phyloP scores from a whole-genome alignment of 2,797 vertebrate species.

The Kryptolebias ocellatus region DNA sequence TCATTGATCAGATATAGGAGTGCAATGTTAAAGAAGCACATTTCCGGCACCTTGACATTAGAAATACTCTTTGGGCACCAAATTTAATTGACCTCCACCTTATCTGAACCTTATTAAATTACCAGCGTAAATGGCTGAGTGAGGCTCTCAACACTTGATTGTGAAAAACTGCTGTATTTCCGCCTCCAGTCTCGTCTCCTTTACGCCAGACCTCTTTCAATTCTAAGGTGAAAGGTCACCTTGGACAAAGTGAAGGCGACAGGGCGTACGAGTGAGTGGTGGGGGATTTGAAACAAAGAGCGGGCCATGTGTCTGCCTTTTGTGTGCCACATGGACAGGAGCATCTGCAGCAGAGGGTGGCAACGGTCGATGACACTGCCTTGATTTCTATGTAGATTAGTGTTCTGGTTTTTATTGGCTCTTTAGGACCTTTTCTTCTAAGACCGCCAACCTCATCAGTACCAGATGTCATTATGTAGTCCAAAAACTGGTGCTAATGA shows the following conservation, averaged over 20 bases:
- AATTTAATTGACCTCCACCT: not conserved
- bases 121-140: constrained; percentile 49
- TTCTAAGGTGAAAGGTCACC: constrained; percentile 62
- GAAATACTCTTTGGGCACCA: not conserved
- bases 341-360: constrained; percentile 53
- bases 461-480: not conserved
- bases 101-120: constrained; percentile 19
- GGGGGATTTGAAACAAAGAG: constrained; percentile 59
- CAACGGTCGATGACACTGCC: constrained; percentile 17
- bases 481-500: not conserved
- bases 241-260: constrained; percentile 26
- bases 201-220: constrained; percentile 48
- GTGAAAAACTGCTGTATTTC: constrained; percentile 21
- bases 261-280: constrained; percentile 4
- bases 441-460: not conserved
- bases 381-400: too few relatives aligned
- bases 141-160: constrained; percentile 56
- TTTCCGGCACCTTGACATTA: not conserved
- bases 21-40: not conserved
- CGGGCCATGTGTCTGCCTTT: constrained; percentile 52
- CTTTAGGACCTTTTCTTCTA: not conserved
- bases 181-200: constrained; percentile 1
- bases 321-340: constrained; percentile 50
- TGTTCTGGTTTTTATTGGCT: too few relatives aligned
- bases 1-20: too few relatives aligned